phyloP scores from a whole-genome alignment of 2,888 invertebrate genomes.

The Plagodis dolabraria region DNA sequence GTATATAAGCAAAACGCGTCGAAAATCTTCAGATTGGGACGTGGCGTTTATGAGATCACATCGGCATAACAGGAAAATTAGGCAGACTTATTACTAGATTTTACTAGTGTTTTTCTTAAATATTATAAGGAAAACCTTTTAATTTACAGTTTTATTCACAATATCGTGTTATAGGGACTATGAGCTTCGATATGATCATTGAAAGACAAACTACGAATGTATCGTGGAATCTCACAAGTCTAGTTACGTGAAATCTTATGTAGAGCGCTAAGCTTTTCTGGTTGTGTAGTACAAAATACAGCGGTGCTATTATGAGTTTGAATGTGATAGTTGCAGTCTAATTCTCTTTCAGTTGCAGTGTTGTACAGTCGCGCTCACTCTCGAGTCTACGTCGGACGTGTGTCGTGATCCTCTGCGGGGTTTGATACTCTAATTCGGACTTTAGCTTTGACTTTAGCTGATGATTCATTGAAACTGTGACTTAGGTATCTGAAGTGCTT shows the following conservation, averaged over 20 bases:
- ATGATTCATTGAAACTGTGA: conserved; percentile 41
- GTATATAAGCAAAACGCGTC: no score
- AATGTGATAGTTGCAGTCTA: conserved; percentile 48
- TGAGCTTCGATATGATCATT: no score
- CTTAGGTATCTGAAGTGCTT: conserved; percentile 47
- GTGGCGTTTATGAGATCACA: no score
- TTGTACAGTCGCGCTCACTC: conserved; percentile 62
- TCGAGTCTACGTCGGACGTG: conserved; percentile 61
- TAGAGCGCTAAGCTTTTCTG: conserved; percentile 11
- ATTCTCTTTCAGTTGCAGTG: conserved; percentile 44
- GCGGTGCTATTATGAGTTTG: conserved; percentile 32
- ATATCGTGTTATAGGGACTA: no score
- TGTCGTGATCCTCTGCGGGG: conserved; percentile 34
- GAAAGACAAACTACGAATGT: no score
- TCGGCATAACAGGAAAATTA: no score
- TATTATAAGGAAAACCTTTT: no score
- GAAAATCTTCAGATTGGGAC: no score
- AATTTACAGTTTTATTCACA: no score
- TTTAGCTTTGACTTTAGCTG: conserved; percentile 16
- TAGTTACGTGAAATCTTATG: background rate
- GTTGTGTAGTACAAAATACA: conserved; percentile 11
- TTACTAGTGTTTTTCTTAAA: no score
- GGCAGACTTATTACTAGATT: no score
- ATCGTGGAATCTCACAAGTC: no score
- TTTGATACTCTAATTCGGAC: conserved; percentile 18